Conservation (phyloP, 1,140 invertebrate species). For the Ectropis grisescens region DNA sequence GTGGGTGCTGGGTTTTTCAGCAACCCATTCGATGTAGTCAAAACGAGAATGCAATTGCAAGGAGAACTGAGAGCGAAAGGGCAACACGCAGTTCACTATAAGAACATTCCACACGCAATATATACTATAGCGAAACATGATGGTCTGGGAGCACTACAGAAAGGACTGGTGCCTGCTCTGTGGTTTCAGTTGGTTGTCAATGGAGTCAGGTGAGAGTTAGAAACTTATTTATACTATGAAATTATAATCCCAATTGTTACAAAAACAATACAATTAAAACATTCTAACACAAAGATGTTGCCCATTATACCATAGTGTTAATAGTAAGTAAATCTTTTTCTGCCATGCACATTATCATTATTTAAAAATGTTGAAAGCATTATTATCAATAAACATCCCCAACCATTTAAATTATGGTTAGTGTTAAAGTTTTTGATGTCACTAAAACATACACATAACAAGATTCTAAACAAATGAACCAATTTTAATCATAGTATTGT, state of each 20-base stretch:
- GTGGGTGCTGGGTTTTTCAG: conserved; percentile 79
- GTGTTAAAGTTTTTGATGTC: too few species aligned
- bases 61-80: conserved; percentile 85
- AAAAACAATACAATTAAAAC: conserved; percentile 1
- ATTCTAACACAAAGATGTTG: too few species aligned
- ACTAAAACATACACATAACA: too few species aligned
- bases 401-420: too few species aligned
- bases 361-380: too few species aligned
- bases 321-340: too few species aligned
- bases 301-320: too few species aligned
- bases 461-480: too few species aligned
- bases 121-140: conserved; percentile 77
- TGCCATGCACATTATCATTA: too few species aligned
- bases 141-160: conserved; percentile 77
- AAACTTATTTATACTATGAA: not conserved
- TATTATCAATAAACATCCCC: too few species aligned
- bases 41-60: conserved; percentile 91
- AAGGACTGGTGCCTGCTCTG: conserved; percentile 79
- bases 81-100: conserved; percentile 73
- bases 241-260: not conserved
- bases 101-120: conserved; percentile 80
- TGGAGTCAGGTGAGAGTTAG: conserved; percentile 54
- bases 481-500: too few species aligned
- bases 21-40: conserved; percentile 82
- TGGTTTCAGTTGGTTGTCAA: conserved; percentile 73